phyloP scores from a whole-genome alignment of 2,797 vertebrate species.

The Thaleichthys pacificus region DNA sequence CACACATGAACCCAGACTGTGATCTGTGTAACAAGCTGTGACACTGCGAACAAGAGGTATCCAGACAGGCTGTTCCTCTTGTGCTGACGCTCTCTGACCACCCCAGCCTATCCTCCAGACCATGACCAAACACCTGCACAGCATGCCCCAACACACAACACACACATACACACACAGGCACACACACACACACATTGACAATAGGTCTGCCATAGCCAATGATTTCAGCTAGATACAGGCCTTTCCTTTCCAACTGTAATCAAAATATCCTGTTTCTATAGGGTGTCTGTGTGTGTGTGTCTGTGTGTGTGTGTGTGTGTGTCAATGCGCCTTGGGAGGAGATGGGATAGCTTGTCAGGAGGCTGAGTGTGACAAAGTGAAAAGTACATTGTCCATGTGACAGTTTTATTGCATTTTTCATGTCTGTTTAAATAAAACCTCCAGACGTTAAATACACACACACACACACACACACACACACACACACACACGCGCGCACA shows the following conservation, averaged over 20 bases:
- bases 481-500: constrained; percentile 1
- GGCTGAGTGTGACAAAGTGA: constrained; percentile 64
- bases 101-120: neutral
- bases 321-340: neutral
- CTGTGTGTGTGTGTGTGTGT: constrained; percentile 18
- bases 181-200: constrained; percentile 2
- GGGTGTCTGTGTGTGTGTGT: constrained; percentile 24
- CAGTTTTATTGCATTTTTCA: constrained; percentile 80
- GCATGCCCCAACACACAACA: neutral
- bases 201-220: constrained; percentile 1
- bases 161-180: neutral
- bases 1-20: neutral
- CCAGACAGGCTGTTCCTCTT: neutral
- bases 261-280: no score
- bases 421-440: constrained; percentile 69
- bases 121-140: neutral
- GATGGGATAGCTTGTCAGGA: neutral
- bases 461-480: constrained; percentile 11
- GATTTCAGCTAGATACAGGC: neutral
- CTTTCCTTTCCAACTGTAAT: no score
- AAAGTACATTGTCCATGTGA: constrained; percentile 66
- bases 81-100: neutral
- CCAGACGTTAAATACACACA: constrained; percentile 1
- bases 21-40: neutral
- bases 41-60: neutral